A percentile compares a stretch with the other conserved stretches of the same genome.
Conservation (phyloP, 2,797 vertebrate species). For the Sebastes kiyomatsui region DNA sequence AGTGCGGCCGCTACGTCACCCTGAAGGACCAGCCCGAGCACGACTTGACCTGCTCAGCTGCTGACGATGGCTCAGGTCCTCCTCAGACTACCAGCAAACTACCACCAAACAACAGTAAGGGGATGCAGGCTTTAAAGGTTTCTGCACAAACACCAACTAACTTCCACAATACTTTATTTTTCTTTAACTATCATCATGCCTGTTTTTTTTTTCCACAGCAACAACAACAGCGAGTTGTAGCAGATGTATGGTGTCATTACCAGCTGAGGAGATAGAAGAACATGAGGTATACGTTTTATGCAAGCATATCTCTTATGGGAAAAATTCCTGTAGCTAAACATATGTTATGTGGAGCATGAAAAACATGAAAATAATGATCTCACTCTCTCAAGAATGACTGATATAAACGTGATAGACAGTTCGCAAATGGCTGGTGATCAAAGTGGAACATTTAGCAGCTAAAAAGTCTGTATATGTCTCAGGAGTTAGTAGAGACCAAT, state of each 20-base stretch:
- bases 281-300: conserved; percentile 69
- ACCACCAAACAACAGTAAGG: not conserved
- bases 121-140: no score
- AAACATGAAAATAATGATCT: not conserved
- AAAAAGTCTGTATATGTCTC: no score
- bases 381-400: no score
- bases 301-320: not conserved
- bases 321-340: no score
- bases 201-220: conserved; percentile 22
- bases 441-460: no score
- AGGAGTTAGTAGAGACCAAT: no score
- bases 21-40: conserved; percentile 66
- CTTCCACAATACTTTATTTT: not conserved
- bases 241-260: conserved; percentile 52
- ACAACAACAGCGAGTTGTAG: conserved; percentile 21
- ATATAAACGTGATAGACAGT: not conserved
- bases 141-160: not conserved
- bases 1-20: conserved; percentile 76
- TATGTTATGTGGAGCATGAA: not conserved
- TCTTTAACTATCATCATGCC: not conserved
- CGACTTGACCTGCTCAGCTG: conserved; percentile 43
- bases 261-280: conserved; percentile 49
- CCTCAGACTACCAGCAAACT: not conserved
- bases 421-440: no score
- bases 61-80: not conserved